Evolutionary conservation across 2,888 invertebrate species (phyloP).

Genomic region (Catocala fraxini): DNA sequence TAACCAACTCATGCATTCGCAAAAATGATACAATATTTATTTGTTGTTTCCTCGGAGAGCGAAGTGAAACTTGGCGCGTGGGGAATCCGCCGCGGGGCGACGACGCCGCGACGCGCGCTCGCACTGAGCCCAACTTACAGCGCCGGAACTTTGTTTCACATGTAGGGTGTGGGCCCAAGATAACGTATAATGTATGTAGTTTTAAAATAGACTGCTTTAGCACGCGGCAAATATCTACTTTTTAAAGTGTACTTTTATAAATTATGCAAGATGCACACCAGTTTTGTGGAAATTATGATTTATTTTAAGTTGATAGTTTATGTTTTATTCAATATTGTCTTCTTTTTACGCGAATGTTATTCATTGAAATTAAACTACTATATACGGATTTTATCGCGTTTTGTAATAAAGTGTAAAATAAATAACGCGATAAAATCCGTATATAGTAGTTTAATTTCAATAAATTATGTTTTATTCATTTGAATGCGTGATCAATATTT

Average conservation of each 20-base stretch:
- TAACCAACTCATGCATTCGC: constrained; percentile 50
- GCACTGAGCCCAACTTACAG: constrained; percentile 48
- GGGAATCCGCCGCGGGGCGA: constrained; percentile 50
- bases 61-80: constrained; percentile 51
- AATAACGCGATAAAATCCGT: no score
- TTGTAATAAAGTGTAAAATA: no score
- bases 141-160: constrained; percentile 49
- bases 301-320: background rate
- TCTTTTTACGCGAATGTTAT: no score
- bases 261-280: constrained; percentile 1
- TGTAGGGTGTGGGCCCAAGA: constrained; percentile 44
- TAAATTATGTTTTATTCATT: background rate
- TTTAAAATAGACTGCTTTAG: constrained; percentile 52
- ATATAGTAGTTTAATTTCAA: no score
- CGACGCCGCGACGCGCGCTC: constrained; percentile 22
- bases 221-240: constrained; percentile 12
- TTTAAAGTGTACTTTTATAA: background rate
- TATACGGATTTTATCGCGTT: no score
- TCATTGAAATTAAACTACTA: no score
- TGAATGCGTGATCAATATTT: no score
- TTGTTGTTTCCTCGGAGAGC: constrained; percentile 47
- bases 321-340: background rate
- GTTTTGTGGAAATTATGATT: background rate
- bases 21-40: constrained; percentile 61
- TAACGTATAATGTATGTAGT: constrained; percentile 53